A percentile compares a stretch with the other conserved stretches of the same genome.
Evolutionary conservation across 2,113 vertebrate genomes (phyloP).

Genomic region (Microcebus tavaratra): DNA sequence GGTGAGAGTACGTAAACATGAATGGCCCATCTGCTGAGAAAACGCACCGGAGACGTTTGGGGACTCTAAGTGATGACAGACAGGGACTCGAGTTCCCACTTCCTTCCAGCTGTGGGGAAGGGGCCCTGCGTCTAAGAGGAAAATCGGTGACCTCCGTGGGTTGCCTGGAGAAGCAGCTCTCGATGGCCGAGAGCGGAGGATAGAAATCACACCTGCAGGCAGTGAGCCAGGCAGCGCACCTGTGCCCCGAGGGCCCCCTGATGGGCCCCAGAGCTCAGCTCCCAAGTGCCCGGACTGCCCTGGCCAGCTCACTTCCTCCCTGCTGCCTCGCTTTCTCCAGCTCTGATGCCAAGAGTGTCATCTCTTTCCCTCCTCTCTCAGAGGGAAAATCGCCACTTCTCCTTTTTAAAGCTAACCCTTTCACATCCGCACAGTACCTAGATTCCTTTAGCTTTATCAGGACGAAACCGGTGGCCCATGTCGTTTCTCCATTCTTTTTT

Average conservation of each 20-base stretch:
- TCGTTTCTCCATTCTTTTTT: not conserved
- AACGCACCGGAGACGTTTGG: conserved; percentile 53
- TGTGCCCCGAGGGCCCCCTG: not conserved
- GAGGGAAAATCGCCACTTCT: not conserved
- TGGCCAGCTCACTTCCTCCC: not conserved
- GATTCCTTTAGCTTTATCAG: not conserved
- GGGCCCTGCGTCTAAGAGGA: not conserved
- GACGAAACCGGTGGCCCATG: not conserved
- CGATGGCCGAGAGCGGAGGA: conserved; percentile 17
- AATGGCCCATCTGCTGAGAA: conserved; percentile 47
- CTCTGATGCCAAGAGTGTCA: not conserved
- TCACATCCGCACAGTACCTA: not conserved
- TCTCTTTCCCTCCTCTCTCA: not conserved
- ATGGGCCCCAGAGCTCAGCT: not conserved
- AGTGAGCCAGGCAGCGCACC: not conserved
- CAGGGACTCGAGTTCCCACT: conserved; percentile 43
- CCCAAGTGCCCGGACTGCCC: not conserved
- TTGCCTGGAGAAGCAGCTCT: conserved; percentile 8
- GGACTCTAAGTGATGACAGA: conserved; percentile 57
- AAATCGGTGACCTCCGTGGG: not conserved
- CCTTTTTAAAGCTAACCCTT: not conserved
- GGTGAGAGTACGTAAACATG: not conserved
- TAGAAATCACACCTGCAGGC: not conserved
- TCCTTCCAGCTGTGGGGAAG: conserved; percentile 60
- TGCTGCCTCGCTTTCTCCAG: not conserved